These are phyloP conservation scores for Leucozona laternaria DNA, from an alignment of 2,888 invertebrate species.

Conservation along the genomic window DNA sequence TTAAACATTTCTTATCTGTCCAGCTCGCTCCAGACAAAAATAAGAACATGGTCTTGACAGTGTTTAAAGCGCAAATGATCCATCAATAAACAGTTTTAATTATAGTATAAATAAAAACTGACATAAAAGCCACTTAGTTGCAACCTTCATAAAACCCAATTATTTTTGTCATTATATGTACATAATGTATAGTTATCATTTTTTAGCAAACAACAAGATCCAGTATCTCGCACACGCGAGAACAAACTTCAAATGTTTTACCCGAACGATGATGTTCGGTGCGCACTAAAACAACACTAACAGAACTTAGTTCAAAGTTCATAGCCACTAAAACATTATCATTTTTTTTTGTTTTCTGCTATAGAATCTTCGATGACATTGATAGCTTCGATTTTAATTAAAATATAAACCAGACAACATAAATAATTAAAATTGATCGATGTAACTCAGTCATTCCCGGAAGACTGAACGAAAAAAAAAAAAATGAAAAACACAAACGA, in stretches of 20 bases:
- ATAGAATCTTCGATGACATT: constrained; percentile 25
- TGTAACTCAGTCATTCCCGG: constrained; percentile 25
- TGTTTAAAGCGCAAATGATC: neutral
- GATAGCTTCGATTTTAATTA: constrained; percentile 15
- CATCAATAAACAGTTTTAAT: constrained; percentile 13
- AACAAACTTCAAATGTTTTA: constrained; percentile 24
- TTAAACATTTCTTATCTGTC: neutral
- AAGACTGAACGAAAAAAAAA: constrained; percentile 2
- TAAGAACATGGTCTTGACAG: neutral
- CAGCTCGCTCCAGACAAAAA: neutral
- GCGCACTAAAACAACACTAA: constrained; percentile 37
- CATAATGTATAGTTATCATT: neutral
- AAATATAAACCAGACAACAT: constrained; percentile 6
- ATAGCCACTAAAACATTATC: constrained; percentile 20
- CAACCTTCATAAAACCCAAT: constrained; percentile 47
- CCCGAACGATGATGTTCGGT: constrained; percentile 10
- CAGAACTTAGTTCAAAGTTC: constrained; percentile 27
- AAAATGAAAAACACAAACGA: constrained; percentile 3
- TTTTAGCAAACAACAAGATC: constrained; percentile 3
- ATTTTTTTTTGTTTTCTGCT: neutral
- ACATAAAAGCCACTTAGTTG: constrained; percentile 14
- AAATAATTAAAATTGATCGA: constrained; percentile 5
- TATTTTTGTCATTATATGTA: constrained; percentile 8
- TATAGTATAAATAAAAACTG: neutral
- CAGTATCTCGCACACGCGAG: constrained; percentile 37